These are phyloP conservation scores for Paramormyrops kingsleyae DNA, from an alignment of 2,113 vertebrate species.

Conservation along the genomic window DNA sequence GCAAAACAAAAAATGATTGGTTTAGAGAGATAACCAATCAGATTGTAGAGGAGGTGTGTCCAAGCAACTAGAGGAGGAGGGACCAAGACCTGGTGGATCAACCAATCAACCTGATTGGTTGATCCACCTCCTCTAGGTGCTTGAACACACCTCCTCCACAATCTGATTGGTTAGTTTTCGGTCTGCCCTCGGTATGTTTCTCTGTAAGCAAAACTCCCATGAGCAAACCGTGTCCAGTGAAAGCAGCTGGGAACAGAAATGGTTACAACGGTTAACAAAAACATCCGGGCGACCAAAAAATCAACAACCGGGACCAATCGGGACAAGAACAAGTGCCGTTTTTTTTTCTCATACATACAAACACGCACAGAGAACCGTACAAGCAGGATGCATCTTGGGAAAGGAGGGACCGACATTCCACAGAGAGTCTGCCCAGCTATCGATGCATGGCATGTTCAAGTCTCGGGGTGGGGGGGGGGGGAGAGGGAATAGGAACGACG, in stretches of 20 bases:
- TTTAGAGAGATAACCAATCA: background rate
- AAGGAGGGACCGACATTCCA: slow-evolving; percentile 52
- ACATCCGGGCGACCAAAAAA: slow-evolving; percentile 18
- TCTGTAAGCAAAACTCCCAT: background rate
- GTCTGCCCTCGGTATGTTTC: background rate
- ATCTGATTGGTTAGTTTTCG: background rate
- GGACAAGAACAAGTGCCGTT: slow-evolving; percentile 3
- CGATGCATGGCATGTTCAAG: slow-evolving; percentile 55
- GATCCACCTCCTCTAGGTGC: background rate
- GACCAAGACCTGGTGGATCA: too few species aligned
- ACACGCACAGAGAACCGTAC: slow-evolving; percentile 44
- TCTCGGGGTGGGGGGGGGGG: slow-evolving; percentile 29
- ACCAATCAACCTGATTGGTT: background rate
- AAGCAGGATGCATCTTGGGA: slow-evolving; percentile 33
- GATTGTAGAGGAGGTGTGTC: too few species aligned
- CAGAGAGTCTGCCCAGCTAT: slow-evolving; percentile 47
- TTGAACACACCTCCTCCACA: background rate
- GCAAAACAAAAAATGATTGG: background rate
- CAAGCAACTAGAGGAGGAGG: too few species aligned
- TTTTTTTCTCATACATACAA: slow-evolving; percentile 10
- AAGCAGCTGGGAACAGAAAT: slow-evolving; percentile 61
- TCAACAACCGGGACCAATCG: slow-evolving; percentile 28
- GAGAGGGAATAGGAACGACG: background rate
- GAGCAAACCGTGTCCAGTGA: slow-evolving; percentile 48
- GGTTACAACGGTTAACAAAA: slow-evolving; percentile 46